These are phyloP conservation scores for Petrosia ficiformis DNA, from an alignment of 37 sponge, comb jelly and placozoan genomes.

Conservation along the genomic window DNA sequence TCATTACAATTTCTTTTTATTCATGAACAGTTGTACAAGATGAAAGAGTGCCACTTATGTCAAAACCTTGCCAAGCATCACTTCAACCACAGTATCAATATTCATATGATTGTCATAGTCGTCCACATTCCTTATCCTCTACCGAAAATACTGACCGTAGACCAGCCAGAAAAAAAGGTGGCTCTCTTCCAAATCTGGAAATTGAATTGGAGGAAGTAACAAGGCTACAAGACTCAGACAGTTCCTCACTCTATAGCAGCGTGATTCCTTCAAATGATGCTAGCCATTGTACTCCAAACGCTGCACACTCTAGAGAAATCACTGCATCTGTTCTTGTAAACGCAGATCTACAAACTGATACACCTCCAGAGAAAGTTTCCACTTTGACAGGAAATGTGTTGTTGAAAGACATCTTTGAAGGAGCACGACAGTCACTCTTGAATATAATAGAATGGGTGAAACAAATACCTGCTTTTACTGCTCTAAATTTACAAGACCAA, in stretches of 20 bases:
- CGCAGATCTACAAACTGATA: conserved; percentile 62
- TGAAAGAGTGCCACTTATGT: conserved; percentile 62
- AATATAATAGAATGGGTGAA: conserved; percentile 94
- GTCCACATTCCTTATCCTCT: conserved; percentile 41
- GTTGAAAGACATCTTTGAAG: conserved; percentile 65
- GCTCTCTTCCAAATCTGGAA: conserved; percentile 74
- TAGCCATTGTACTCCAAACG: conserved; percentile 26
- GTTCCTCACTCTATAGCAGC: background rate
- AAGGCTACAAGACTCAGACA: background rate
- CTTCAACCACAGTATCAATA: conserved; percentile 29
- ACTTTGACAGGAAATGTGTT: conserved; percentile 24
- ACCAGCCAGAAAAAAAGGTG: conserved; percentile 48
- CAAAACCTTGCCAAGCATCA: conserved; percentile 43
- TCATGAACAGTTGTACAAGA: conserved; percentile 80
- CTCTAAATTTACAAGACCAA: conserved; percentile 81
- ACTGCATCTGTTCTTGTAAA: conserved; percentile 47
- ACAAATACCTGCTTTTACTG: conserved; percentile 77
- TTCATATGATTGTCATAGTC: background rate
- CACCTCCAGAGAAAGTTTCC: conserved; percentile 40
- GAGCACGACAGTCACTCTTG: conserved; percentile 74
- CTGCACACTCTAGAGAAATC: background rate
- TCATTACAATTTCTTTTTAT: background rate
- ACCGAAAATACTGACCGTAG: conserved; percentile 31
- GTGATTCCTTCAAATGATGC: background rate
- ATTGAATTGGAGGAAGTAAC: conserved; percentile 38